Base-by-base conservation (phyloP, 1,140 invertebrate genomes). In the Battus philenor region DNA sequence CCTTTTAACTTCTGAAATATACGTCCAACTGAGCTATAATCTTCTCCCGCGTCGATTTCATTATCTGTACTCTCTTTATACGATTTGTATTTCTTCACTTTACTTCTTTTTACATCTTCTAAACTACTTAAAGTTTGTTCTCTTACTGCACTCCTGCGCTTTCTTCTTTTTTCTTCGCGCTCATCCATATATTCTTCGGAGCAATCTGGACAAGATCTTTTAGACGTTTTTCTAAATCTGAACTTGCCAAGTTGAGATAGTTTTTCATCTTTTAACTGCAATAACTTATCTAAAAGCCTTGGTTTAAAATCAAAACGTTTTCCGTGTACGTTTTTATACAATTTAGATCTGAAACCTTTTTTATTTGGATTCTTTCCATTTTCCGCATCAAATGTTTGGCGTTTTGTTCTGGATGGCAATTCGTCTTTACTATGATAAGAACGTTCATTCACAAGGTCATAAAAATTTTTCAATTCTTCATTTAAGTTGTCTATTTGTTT, bases 1-100 rank as follows among this genome's bases (percentile, higher is more conserved):
- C 68, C 55, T 11, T 74, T 60, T 4, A 82, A 38, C 39, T 68
- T 72, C 8, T 62, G 46, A 2, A 79, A 38, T 13, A 73, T 57
- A 13, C 73, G 74, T 13, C 51, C 60, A 11, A 68, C 13, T 43
- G 68, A 65, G 2, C 41, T 32, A 32, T 52, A 51, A 24, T 59
- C 49, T 39, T 54, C 52, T n/a, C 60, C 54, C 1, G 51, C 24
- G 15, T 64, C 50, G 33, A 78, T 61, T 44, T 68, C 54, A 38
- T 74, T 82, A 45, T 74, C 67, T 12, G 43, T 32, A 29, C 50
- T 32, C 16, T 38, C 26, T 18, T 55, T 48, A 15, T 44, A 27
- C 27, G 33, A 11, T 33, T 47, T 56, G 18, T 32, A 44, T n/a
- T 16, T 60, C 32, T 24, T 32, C 32, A 44, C 47, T 46, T 32